Base-by-base conservation (phyloP, 2,797 vertebrate genomes). In the Pangasius krempfi region DNA sequence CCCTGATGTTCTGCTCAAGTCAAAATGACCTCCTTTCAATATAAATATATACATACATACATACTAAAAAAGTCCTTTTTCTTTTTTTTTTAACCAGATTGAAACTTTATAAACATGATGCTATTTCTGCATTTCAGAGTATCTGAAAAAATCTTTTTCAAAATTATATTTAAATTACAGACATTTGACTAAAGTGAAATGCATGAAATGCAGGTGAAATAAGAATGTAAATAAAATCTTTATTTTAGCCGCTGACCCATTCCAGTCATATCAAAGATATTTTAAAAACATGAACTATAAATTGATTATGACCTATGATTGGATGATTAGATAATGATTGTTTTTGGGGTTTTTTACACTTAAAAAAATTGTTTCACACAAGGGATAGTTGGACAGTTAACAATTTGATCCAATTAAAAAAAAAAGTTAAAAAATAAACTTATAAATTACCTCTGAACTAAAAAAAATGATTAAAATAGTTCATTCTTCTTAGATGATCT, bases 1-100 rank as follows among this genome's bases (percentile, higher is more conserved):
- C 47, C 64, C 64, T 25, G 18, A 72, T 85, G 66, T 54, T 85
- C 64, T 85, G 64, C 54, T 72, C 80, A 62, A 27, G 56, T 16
- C 80, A 60, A 60, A 27, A 37, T 37, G 18, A 22, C 25, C 18
- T 68, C n/a, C 10, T 27, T 10, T 27, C 25, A n/a, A 13, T n/a
- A 62, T 25, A 22, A 58, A 58, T 56, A 5, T 4, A 5, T 5
- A 4, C 16, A 47, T 47, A 3, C 14, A 44, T 44, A 68, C 64
- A 68, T 30, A 33, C n/a, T 14, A 25, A 25, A 62, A 27, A 25
- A 7, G 0, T 25, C 4, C 4, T 58, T 8, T 60, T 60, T 25
- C 3, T 25, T 25, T 7, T 54, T 7, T 54, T 54, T 56, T 56
- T 56, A 4, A 56, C 4, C 4, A 56, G 54, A 56, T 47, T 56